These are phyloP conservation scores for Neosilurus mollespiculum DNA, from an alignment of 2,797 vertebrate genomes.

Conservation along the genomic window DNA sequence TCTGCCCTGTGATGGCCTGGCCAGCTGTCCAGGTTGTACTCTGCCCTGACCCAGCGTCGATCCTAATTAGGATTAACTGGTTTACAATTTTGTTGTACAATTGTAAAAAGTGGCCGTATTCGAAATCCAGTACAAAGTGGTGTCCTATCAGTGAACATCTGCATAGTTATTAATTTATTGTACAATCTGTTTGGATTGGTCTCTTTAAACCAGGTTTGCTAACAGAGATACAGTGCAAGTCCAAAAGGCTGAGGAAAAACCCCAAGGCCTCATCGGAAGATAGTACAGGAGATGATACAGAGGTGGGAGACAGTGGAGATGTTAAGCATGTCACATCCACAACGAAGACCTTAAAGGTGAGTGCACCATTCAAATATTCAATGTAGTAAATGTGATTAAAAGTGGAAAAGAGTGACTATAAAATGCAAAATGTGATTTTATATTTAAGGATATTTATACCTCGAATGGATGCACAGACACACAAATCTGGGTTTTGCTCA, in stretches of 20 bases:
- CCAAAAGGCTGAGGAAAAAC: constrained; percentile 92
- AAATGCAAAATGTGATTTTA: background rate
- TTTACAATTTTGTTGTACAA: too few species aligned
- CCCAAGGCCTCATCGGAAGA: constrained; percentile 78
- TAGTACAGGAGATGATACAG: constrained; percentile 74
- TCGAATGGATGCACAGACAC: background rate
- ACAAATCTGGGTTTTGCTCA: background rate
- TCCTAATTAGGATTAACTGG: too few species aligned
- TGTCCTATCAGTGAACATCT: background rate
- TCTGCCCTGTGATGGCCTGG: too few species aligned
- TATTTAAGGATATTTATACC: background rate
- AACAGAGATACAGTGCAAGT: constrained; percentile 99
- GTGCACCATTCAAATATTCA: background rate
- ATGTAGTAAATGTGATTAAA: background rate
- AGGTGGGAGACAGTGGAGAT: constrained; percentile 78
- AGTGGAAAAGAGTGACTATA: background rate
- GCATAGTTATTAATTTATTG: background rate
- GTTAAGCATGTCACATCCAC: constrained; percentile 90
- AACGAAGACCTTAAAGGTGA: constrained; percentile 78
- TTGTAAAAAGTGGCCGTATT: too few species aligned
- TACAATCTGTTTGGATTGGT: constrained; percentile 9
- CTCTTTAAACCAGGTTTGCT: constrained; percentile 81
- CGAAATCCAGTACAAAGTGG: too few species aligned
- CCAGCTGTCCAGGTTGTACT: too few species aligned
- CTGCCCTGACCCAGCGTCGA: too few species aligned